These are phyloP conservation scores for Corapipo altera DNA, from an alignment of 2,113 vertebrate genomes.

Conservation along the genomic window DNA sequence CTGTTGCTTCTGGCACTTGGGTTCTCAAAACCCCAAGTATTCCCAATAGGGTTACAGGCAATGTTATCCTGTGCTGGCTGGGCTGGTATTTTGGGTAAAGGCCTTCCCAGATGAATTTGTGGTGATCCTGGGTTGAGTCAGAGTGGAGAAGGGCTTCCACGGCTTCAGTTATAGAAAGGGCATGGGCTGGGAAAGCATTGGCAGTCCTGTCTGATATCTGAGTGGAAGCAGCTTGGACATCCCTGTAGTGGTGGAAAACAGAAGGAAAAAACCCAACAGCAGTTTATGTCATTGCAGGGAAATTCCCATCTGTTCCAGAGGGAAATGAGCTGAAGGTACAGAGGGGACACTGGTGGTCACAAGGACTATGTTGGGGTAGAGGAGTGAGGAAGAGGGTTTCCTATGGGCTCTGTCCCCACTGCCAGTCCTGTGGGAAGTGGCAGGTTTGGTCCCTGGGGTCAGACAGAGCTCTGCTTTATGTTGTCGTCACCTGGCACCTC, in stretches of 20 bases:
- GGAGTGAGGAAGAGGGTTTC: accelerated
- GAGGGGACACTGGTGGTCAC: background rate
- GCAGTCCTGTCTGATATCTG: background rate
- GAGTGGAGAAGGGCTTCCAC: background rate
- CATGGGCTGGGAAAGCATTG: background rate
- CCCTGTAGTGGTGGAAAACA: background rate
- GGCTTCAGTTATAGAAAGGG: background rate
- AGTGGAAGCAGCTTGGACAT: background rate
- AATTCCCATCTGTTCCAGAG: background rate
- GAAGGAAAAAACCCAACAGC: accelerated
- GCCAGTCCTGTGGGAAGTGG: background rate
- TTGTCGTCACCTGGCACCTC: background rate
- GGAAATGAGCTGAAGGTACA: background rate
- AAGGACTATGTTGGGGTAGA: background rate
- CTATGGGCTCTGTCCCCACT: background rate
- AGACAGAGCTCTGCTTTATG: background rate
- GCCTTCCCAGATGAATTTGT: background rate
- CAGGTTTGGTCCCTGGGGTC: background rate
- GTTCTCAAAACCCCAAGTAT: background rate
- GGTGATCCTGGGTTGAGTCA: background rate
- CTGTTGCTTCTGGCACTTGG: background rate
- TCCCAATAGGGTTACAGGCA: background rate
- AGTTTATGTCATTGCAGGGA: background rate
- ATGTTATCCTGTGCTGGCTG: background rate
- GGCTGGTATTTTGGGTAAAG: background rate